Conservation (phyloP, 2,797 vertebrate genomes). For the Neostethus bicornis region DNA sequence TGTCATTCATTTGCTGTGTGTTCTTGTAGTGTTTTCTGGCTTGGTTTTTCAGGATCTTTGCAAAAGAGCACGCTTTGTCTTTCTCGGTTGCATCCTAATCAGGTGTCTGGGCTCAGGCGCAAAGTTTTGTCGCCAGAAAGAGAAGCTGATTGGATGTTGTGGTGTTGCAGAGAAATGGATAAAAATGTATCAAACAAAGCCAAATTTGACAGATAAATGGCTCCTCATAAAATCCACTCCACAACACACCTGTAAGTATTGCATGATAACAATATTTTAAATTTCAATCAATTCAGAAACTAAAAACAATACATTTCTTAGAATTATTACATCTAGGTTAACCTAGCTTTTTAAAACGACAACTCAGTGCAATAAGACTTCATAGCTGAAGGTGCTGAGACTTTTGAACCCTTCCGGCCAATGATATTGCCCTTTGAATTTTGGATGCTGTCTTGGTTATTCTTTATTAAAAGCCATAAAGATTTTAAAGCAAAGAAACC, state of each 20-base stretch:
- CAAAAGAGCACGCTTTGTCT: neutral
- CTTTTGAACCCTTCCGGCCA: neutral
- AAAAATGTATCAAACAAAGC: neutral
- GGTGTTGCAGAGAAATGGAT: neutral
- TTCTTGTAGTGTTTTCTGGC: neutral
- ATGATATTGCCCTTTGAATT: conserved; percentile 1
- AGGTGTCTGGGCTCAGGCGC: neutral
- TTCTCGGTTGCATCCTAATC: neutral
- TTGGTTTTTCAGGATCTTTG: neutral
- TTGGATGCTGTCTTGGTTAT: neutral
- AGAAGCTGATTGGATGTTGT: neutral
- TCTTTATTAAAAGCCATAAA: conserved; percentile 5
- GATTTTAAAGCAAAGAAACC: neutral
- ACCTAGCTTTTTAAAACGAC: conserved; percentile 1
- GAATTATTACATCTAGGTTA: neutral
- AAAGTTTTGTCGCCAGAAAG: neutral
- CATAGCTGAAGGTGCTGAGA: neutral
- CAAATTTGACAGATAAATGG: neutral
- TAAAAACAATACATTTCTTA: neutral
- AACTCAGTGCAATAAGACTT: neutral
- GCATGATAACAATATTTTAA: neutral
- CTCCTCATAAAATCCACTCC: neutral
- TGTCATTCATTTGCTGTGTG: neutral
- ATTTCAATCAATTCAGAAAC: neutral
- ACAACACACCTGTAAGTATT: too few relatives aligned